A percentile compares a stretch with the other conserved stretches of the same genome.
These are phyloP conservation scores for Alexandromys fortis DNA, from an alignment of 2,113 vertebrate species.

Conservation along the genomic window DNA sequence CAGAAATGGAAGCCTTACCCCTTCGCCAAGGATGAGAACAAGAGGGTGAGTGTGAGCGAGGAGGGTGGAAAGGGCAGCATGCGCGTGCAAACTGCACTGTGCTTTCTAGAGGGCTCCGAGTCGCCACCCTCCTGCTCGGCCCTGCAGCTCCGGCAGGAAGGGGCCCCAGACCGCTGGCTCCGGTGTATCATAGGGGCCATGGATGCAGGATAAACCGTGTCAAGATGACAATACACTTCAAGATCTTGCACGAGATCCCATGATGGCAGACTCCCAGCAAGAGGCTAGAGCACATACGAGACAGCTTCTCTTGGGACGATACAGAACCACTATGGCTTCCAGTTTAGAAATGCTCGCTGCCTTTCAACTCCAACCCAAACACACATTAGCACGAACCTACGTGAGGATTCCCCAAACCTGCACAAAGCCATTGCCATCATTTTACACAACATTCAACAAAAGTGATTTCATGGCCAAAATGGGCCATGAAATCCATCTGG, in stretches of 20 bases:
- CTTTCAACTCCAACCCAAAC: background rate
- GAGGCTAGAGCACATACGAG: background rate
- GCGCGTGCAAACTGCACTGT: accelerated
- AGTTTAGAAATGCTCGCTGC: background rate
- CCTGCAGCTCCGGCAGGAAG: background rate
- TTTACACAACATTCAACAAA: background rate
- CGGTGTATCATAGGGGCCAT: background rate
- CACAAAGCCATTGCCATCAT: background rate
- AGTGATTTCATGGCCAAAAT: background rate
- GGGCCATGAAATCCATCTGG: background rate
- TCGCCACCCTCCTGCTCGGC: background rate
- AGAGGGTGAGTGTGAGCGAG: background rate
- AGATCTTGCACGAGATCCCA: background rate
- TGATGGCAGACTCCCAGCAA: background rate
- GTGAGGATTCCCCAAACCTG: background rate
- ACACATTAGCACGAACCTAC: background rate
- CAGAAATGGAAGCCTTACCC: background rate
- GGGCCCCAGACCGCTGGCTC: background rate
- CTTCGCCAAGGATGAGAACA: background rate
- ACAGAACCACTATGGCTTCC: background rate
- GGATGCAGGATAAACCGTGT: background rate
- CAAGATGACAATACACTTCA: background rate
- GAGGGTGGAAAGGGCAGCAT: background rate
- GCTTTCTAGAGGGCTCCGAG: background rate
- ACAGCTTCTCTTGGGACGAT: background rate